Conservation (phyloP, 2,888 invertebrate species). For the Chymomyza amoena region DNA sequence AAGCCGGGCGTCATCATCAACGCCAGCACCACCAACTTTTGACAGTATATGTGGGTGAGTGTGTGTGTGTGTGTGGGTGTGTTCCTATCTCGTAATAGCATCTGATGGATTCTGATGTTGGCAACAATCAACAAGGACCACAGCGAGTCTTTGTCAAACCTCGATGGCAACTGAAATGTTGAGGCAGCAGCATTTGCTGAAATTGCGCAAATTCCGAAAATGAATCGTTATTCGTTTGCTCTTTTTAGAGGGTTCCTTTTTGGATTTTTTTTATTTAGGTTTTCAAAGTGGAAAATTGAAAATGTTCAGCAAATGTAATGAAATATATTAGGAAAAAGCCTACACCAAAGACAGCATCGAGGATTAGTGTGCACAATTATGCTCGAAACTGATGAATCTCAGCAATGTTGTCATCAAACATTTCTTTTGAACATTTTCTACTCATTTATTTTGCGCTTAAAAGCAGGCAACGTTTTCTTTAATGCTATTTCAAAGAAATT, state of each 20-base stretch:
- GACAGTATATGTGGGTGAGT: not conserved
- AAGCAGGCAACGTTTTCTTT: not conserved
- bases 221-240: slow-evolving; percentile 10
- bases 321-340: slow-evolving; percentile 7
- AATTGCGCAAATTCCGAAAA: slow-evolving; percentile 4
- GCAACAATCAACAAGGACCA: not conserved
- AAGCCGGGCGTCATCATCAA: not conserved
- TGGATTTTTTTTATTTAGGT: not conserved
- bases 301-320: slow-evolving; percentile 16
- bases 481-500: not conserved
- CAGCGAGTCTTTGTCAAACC: not conserved
- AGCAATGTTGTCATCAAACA: not conserved
- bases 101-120: not conserved
- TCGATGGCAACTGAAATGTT: not conserved
- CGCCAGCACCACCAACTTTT: not conserved
- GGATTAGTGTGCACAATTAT: slow-evolving; percentile 1
- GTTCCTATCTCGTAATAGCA: not conserved
- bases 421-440: not conserved
- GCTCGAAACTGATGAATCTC: not conserved
- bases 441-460: not conserved
- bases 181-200: not conserved
- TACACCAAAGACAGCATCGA: not conserved
- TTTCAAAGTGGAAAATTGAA: slow-evolving; percentile 16
- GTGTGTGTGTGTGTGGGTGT: not conserved
- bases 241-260: not conserved